Percentiles rank a stretch among this genome's conserved stretches.
These are phyloP conservation scores for Blastobasis lacticolella DNA, from an alignment of 2,888 invertebrate genomes.

Conservation along the genomic window DNA sequence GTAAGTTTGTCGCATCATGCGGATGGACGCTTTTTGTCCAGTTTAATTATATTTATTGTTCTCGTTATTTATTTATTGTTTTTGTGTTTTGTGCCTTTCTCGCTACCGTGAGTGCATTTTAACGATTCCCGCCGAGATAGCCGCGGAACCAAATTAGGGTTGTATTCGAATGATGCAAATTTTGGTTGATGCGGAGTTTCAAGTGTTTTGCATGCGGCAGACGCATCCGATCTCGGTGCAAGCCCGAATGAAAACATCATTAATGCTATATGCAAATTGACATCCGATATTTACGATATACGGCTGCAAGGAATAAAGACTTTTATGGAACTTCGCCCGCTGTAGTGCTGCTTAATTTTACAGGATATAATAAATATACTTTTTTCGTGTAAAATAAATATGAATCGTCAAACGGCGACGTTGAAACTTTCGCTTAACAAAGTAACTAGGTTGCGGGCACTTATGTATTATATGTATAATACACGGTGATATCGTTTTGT, in stretches of 20 bases:
- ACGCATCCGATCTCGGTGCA: slow-evolving; percentile 37
- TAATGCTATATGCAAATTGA: slow-evolving; percentile 54
- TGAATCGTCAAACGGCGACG: too few relatives aligned
- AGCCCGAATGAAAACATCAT: slow-evolving; percentile 55
- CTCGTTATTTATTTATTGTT: slow-evolving; percentile 69
- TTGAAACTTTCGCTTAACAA: too few relatives aligned
- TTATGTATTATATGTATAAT: too few relatives aligned
- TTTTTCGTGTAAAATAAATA: too few relatives aligned
- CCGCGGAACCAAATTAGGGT: slow-evolving; percentile 65
- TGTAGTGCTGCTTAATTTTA: too few relatives aligned
- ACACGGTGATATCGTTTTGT: too few relatives aligned
- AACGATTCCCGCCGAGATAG: slow-evolving; percentile 59
- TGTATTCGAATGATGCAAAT: slow-evolving; percentile 56
- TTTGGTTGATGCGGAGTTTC: slow-evolving; percentile 49
- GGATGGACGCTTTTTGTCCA: slow-evolving; percentile 67
- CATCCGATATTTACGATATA: slow-evolving; percentile 30
- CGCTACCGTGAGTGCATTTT: slow-evolving; percentile 67
- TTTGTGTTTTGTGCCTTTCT: slow-evolving; percentile 52
- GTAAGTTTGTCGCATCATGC: slow-evolving; percentile 52
- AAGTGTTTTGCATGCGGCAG: slow-evolving; percentile 50
- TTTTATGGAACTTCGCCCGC: slow-evolving; percentile 7
- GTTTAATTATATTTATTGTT: slow-evolving; percentile 73
- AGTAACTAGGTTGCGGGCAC: too few relatives aligned
- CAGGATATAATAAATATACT: too few relatives aligned
- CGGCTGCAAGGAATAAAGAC: slow-evolving; percentile 9